Evolutionary conservation across 1,140 invertebrate genomes (phyloP).

Genomic region (Cherax destructor): DNA sequence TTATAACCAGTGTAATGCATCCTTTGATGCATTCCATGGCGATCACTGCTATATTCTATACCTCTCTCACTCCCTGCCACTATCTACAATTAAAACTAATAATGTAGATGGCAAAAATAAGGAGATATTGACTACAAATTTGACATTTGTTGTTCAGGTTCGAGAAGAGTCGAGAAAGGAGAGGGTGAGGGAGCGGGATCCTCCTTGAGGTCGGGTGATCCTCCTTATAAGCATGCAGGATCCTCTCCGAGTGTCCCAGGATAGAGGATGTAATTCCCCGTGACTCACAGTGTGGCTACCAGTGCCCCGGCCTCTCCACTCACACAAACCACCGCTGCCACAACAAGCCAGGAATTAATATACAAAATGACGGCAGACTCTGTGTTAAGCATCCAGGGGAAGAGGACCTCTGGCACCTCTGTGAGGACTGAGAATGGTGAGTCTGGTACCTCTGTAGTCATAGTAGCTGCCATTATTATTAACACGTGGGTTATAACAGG

Average conservation of each 20-base stretch:
- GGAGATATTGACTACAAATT: background rate
- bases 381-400: slow-evolving; percentile 57
- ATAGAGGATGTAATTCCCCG: background rate
- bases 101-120: background rate
- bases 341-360: background rate
- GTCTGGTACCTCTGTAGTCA: background rate
- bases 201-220: too few species aligned
- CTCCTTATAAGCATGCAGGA: background rate
- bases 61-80: background rate
- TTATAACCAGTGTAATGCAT: background rate
- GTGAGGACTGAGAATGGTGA: slow-evolving; percentile 59
- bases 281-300: too few species aligned
- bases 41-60: background rate
- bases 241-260: background rate
- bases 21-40: background rate
- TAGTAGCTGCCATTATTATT: too few species aligned
- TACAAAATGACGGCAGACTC: slow-evolving; percentile 54
- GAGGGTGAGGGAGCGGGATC: background rate
- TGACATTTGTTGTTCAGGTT: background rate
- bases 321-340: too few species aligned
- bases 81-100: background rate
- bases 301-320: too few species aligned
- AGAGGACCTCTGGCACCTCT: slow-evolving; percentile 46
- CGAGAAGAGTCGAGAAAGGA: background rate
- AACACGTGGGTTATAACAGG: too few species aligned